A percentile compares a stretch with the other conserved stretches of the same genome.
Conservation (phyloP, 2,888 invertebrate genomes). For the Macrophya alboannulata region DNA sequence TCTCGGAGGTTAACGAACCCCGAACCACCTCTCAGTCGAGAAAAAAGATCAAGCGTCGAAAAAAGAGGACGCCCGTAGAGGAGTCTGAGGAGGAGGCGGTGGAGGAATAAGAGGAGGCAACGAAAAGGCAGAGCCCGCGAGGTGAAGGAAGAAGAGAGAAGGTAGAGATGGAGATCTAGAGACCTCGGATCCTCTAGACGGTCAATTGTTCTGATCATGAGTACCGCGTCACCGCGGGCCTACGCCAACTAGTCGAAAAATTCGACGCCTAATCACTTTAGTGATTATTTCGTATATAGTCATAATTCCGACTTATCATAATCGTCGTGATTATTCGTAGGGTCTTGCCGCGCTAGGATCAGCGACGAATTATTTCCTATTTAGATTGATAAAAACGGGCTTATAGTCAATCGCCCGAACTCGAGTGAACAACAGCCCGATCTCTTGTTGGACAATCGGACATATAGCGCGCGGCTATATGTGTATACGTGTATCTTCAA, state of each 20-base stretch:
- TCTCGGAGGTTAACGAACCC: slow-evolving; percentile 79
- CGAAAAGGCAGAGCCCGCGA: slow-evolving; percentile 59
- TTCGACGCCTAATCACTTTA: background rate
- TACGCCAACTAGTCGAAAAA: slow-evolving; percentile 50
- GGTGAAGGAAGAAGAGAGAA: slow-evolving; percentile 59
- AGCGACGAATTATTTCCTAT: background rate
- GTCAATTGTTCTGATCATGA: slow-evolving; percentile 46
- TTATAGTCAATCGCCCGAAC: slow-evolving; percentile 18
- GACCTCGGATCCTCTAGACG: slow-evolving; percentile 58
- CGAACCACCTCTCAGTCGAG: slow-evolving; percentile 73
- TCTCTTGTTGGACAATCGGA: background rate
- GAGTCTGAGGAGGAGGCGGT: slow-evolving; percentile 57
- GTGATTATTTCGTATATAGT: background rate
- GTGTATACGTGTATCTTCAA: background rate
- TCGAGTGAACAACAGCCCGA: background rate
- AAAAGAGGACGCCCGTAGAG: slow-evolving; percentile 63
- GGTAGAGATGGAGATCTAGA: slow-evolving; percentile 61
- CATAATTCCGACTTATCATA: background rate
- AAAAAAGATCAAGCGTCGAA: slow-evolving; percentile 70
- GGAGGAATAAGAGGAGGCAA: slow-evolving; percentile 59
- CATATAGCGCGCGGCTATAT: background rate
- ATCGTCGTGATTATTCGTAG: background rate
- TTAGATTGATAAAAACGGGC: slow-evolving; percentile 8
- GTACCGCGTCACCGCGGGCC: slow-evolving; percentile 23
- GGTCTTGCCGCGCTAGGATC: background rate